Conservation (phyloP, 2,797 vertebrate species). For the Darevskia nairensis region DNA sequence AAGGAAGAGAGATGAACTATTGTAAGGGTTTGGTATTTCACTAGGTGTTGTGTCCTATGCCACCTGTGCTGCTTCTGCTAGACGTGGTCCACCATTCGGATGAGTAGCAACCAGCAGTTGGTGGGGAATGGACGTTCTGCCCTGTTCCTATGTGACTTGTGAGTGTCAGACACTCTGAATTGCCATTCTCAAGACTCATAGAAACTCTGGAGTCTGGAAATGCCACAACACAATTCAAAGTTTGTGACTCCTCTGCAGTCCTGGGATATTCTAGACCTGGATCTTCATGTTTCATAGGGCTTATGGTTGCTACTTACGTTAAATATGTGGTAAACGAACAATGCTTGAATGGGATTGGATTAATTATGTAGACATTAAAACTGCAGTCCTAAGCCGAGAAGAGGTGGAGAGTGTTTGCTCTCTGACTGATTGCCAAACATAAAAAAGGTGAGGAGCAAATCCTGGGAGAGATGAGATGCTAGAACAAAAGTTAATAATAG, state of each 20-base stretch:
- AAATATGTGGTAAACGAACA: not conserved
- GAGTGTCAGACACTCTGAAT: not conserved
- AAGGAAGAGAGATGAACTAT: not conserved
- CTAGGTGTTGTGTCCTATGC: not conserved
- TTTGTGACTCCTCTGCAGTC: not conserved
- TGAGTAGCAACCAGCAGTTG: not conserved
- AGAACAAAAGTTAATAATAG: not conserved
- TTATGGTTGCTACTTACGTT: not conserved
- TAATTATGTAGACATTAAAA: not conserved
- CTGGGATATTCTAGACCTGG: not conserved
- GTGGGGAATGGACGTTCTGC: not conserved
- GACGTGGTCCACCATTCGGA: not conserved
- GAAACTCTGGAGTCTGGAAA: not conserved
- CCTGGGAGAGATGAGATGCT: not conserved
- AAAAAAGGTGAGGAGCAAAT: not conserved
- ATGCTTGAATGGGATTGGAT: not conserved
- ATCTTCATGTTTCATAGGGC: not conserved
- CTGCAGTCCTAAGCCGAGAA: not conserved
- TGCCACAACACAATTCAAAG: not conserved
- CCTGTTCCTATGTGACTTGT: not conserved
- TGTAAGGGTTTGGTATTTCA: not conserved
- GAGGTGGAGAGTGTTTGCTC: not conserved
- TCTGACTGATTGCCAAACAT: not conserved
- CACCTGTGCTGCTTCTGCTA: not conserved
- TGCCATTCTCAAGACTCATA: not conserved